Conservation (phyloP, 2,888 invertebrate species). For the Philopedon plagiatum region DNA sequence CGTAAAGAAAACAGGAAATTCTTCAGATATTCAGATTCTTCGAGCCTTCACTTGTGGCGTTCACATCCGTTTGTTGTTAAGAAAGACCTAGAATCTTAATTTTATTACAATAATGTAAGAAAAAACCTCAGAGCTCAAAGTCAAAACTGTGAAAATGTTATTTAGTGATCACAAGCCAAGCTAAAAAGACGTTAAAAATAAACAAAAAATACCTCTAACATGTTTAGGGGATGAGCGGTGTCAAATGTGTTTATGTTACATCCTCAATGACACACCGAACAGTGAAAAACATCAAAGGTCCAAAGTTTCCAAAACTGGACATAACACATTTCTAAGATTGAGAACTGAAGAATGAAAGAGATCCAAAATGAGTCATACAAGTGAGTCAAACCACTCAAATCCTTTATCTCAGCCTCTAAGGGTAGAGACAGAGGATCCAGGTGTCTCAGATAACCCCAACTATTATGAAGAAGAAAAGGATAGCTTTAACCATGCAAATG, state of each 20-base stretch:
- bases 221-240: conserved; percentile 8
- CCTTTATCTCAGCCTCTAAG: conserved; percentile 66
- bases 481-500: conserved; percentile 62
- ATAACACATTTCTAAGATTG: not conserved
- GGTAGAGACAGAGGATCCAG: conserved; percentile 65
- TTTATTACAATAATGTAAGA: conserved; percentile 2
- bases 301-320: not conserved
- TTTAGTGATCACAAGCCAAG: conserved; percentile 2
- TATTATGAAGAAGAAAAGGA: conserved; percentile 65
- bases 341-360: conserved; percentile 35
- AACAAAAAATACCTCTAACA: conserved; percentile 6
- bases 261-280: conserved; percentile 3
- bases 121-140: not conserved
- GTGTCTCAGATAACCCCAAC: conserved; percentile 59
- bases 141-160: not conserved
- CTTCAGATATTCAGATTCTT: conserved; percentile 7
- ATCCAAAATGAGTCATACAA: conserved; percentile 66
- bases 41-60: conserved; percentile 24
- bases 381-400: conserved; percentile 64
- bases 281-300: not conserved
- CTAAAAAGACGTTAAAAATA: conserved; percentile 16
- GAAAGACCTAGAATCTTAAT: conserved; percentile 9
- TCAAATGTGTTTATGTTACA: conserved; percentile 17
- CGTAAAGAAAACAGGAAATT: conserved; percentile 15
- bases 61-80: conserved; percentile 20